These are phyloP conservation scores for Sussaba pulchella DNA, from an alignment of 2,888 invertebrate species.

Conservation along the genomic window DNA sequence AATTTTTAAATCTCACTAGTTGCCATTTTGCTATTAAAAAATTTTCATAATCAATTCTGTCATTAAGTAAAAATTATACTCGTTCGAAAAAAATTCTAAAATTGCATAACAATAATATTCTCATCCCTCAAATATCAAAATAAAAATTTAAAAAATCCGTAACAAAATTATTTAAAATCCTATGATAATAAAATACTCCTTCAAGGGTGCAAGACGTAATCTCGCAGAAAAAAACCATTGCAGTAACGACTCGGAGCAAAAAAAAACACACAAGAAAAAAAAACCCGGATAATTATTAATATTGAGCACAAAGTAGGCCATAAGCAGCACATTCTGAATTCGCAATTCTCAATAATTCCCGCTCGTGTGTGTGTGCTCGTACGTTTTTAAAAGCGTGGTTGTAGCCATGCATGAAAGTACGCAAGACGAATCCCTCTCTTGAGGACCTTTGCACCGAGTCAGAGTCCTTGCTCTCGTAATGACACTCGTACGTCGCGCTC, in stretches of 20 bases:
- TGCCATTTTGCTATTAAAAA: too few species aligned
- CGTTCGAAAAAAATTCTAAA: too few species aligned
- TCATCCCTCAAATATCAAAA: too few species aligned
- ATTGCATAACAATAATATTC: too few species aligned
- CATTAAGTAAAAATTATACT: too few species aligned
- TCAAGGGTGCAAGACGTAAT: not conserved
- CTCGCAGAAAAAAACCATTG: not conserved
- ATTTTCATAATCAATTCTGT: too few species aligned
- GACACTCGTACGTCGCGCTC: constrained; percentile 40
- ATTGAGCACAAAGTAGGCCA: not conserved
- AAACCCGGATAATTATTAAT: constrained; percentile 43
- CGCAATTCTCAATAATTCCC: not conserved
- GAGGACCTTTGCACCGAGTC: constrained; percentile 45
- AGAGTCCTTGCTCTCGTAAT: constrained; percentile 59
- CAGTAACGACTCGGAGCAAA: too few species aligned
- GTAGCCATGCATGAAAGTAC: not conserved
- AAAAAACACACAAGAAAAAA: constrained; percentile 8
- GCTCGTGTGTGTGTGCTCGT: not conserved
- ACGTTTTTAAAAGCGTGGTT: not conserved
- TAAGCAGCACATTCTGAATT: not conserved
- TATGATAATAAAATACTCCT: too few species aligned
- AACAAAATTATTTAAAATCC: not conserved
- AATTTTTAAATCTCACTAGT: too few species aligned
- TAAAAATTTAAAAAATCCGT: not conserved
- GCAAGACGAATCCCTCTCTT: constrained; percentile 2